Conservation (phyloP, 1,140 invertebrate genomes). For the Apis dorsata region DNA sequence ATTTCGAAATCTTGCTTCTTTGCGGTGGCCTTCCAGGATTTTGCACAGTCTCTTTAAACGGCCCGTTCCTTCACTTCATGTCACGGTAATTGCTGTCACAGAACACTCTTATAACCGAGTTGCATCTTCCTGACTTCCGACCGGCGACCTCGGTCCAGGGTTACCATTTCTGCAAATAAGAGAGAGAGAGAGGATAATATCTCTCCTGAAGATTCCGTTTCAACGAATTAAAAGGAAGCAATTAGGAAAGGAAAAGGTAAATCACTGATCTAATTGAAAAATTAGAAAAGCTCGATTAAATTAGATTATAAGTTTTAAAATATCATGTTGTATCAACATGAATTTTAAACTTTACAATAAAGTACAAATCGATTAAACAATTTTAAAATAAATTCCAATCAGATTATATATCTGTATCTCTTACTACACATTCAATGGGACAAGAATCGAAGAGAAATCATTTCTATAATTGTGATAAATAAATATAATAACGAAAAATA, state of each 20-base stretch:
- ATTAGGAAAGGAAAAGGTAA: too few species aligned
- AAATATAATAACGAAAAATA: too few species aligned
- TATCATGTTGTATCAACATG: not conserved
- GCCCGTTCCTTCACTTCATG: slow-evolving; percentile 50
- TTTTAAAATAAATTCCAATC: too few species aligned
- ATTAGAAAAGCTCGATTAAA: not conserved
- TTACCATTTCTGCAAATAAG: slow-evolving; percentile 57
- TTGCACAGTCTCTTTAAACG: slow-evolving; percentile 25
- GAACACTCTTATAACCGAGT: slow-evolving; percentile 47
- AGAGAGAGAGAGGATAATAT: not conserved
- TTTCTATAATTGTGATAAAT: too few species aligned
- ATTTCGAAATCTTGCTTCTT: slow-evolving; percentile 33
- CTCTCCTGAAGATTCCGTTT: not conserved
- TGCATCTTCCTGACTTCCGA: slow-evolving; percentile 41
- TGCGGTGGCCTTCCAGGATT: slow-evolving; percentile 31
- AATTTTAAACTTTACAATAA: not conserved
- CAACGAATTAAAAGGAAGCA: not conserved
- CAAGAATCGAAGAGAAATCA: too few species aligned
- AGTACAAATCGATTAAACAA: too few species aligned
- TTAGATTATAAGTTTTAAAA: not conserved
- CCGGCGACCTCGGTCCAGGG: slow-evolving; percentile 28
- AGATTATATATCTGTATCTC: too few species aligned
- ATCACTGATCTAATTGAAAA: not conserved
- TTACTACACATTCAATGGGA: too few species aligned
- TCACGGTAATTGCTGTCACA: slow-evolving; percentile 61